Evolutionary conservation across 2,888 invertebrate species (phyloP).

Genomic region (Hydroisotoma schaefferi): DNA sequence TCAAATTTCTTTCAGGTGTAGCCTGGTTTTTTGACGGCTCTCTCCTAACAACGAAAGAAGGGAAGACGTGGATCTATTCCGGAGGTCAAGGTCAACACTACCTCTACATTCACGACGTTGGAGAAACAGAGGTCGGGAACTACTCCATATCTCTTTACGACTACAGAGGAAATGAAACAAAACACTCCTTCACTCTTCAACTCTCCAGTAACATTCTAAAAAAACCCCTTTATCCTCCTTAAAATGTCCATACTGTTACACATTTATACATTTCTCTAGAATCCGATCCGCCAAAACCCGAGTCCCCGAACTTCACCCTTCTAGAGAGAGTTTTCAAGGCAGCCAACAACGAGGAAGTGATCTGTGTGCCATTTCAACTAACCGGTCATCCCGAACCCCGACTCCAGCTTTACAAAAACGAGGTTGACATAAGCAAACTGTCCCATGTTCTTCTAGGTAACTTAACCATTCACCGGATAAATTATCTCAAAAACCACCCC

Average conservation of each 20-base stretch:
- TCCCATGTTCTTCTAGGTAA: constrained; percentile 31
- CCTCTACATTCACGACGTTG: constrained; percentile 48
- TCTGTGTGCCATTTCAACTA: constrained; percentile 49
- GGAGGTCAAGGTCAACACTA: constrained; percentile 35
- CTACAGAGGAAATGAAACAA: constrained; percentile 43
- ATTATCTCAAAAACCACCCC: background rate
- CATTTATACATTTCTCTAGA: background rate
- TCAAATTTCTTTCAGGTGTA: constrained; percentile 6
- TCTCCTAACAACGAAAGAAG: constrained; percentile 33
- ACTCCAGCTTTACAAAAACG: constrained; percentile 54
- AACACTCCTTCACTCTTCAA: constrained; percentile 46
- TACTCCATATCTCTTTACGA: constrained; percentile 50
- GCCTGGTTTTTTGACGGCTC: constrained; percentile 47
- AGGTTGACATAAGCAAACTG: constrained; percentile 36
- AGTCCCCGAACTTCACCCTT: constrained; percentile 42
- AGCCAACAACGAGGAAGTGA: constrained; percentile 18
- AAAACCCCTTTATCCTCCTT: too few species aligned
- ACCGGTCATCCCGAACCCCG: constrained; percentile 56
- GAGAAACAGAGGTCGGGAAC: constrained; percentile 49
- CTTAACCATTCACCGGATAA: background rate
- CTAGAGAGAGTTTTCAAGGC: constrained; percentile 31
- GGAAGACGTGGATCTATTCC: constrained; percentile 36
- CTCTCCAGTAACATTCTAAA: constrained; percentile 38
- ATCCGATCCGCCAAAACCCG: background rate
- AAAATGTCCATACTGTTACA: background rate